Conservation (phyloP, 2,113 vertebrate species). For the Phoenicopterus ruber region DNA sequence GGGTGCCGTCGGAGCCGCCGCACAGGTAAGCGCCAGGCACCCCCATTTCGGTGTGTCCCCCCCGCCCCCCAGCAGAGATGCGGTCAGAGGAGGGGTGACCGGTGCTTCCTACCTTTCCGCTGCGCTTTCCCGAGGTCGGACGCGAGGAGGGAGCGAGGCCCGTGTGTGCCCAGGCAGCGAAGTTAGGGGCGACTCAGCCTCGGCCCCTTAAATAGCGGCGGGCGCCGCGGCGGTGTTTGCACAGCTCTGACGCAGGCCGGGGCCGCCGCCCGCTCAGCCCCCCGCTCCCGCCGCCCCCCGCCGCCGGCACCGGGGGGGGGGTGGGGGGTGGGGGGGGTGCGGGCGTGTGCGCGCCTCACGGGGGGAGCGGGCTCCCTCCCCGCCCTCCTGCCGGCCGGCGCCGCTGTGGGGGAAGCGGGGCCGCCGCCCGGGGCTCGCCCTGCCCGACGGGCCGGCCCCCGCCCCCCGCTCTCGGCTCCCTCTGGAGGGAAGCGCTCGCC, state of each 20-base stretch:
- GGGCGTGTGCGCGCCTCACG: neutral
- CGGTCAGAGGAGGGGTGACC: neutral
- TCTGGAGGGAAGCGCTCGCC: too few relatives aligned
- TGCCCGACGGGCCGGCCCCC: neutral
- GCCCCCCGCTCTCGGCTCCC: neutral
- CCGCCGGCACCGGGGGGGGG: neutral
- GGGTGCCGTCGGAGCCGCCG: neutral
- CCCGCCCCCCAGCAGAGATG: rapidly evolving
- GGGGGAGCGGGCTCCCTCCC: neutral
- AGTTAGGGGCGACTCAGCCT: neutral
- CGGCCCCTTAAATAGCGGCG: slow-evolving; percentile 74
- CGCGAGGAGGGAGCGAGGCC: neutral
- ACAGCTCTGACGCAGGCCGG: slow-evolving; percentile 71
- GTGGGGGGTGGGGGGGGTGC: too few relatives aligned
- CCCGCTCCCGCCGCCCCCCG: neutral
- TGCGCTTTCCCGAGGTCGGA: neutral
- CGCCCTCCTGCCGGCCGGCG: neutral
- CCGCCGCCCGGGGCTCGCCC: neutral
- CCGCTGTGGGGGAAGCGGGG: neutral
- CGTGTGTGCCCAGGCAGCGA: neutral
- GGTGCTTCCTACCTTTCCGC: neutral
- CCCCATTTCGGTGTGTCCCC: rapidly evolving
- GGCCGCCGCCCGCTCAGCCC: neutral
- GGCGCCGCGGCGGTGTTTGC: slow-evolving; percentile 28
- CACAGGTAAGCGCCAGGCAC: neutral